Percentiles rank a stretch among this genome's conserved stretches.
phyloP scores from a whole-genome alignment of 1,140 invertebrate genomes.

The Saccostrea glomerata region DNA sequence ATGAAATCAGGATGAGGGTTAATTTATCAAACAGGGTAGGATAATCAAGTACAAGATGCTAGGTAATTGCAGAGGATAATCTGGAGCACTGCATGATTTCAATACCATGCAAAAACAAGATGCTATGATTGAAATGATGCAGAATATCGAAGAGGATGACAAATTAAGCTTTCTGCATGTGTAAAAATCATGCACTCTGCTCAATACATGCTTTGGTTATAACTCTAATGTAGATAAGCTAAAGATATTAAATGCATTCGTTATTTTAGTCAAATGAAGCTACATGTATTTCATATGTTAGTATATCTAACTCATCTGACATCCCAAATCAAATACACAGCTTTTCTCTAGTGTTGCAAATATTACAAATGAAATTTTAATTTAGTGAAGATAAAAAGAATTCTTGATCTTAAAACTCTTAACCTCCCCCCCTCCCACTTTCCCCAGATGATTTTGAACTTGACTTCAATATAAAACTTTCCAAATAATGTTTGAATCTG shows the following conservation, averaged over 20 bases:
- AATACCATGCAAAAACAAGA: neutral
- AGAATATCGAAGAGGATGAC: neutral
- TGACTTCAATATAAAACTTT: no score
- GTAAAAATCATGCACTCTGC: neutral
- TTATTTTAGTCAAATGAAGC: neutral
- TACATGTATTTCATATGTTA: neutral
- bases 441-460: no score
- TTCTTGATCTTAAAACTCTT: no score
- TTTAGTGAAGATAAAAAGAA: no score
- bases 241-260: neutral
- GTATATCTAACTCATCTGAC: neutral
- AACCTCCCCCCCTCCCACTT: no score
- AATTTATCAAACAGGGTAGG: neutral
- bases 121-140: neutral
- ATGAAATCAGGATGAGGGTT: conserved; percentile 10
- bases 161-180: neutral
- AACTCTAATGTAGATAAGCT: neutral
- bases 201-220: neutral
- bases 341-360: no score
- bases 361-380: no score
- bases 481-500: no score
- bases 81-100: neutral
- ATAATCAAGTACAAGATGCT: neutral
- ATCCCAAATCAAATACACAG: neutral
- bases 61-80: neutral